Conservation (phyloP, 2,797 vertebrate species). For the Tangara arthus region DNA sequence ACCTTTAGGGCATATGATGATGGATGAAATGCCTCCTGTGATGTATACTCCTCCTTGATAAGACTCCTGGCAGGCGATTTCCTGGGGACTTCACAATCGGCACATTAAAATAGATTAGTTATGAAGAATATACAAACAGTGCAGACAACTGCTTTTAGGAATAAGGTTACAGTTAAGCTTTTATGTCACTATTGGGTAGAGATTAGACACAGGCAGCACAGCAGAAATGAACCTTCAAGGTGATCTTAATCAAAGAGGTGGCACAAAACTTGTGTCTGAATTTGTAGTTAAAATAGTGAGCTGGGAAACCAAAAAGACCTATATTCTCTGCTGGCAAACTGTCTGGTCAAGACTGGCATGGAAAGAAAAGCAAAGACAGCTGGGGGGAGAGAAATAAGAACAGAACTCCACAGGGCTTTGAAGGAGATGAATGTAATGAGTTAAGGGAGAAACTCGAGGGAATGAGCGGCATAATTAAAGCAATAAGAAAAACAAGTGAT, state of each 20-base stretch:
- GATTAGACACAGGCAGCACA: neutral
- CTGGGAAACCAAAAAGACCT: neutral
- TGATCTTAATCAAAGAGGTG: slow-evolving; percentile 1
- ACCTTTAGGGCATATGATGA: neutral
- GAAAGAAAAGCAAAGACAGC: neutral
- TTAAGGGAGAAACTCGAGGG: neutral
- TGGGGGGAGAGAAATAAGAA: neutral
- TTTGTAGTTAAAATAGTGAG: neutral
- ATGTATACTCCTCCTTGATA: neutral
- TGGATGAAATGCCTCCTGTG: neutral
- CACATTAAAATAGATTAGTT: neutral
- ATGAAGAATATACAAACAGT: neutral
- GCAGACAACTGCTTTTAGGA: neutral
- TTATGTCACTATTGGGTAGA: neutral
- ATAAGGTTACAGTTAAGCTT: neutral
- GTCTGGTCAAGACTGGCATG: neutral
- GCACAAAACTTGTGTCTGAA: neutral
- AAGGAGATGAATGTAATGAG: neutral
- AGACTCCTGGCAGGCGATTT: neutral
- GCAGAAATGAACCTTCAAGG: neutral
- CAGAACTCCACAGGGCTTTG: neutral
- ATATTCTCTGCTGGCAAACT: neutral
- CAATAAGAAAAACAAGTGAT: neutral
- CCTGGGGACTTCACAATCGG: neutral
- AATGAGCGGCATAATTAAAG: neutral